phyloP scores from a whole-genome alignment of 2,797 vertebrate genomes.

The Phalanger gymnotis region DNA sequence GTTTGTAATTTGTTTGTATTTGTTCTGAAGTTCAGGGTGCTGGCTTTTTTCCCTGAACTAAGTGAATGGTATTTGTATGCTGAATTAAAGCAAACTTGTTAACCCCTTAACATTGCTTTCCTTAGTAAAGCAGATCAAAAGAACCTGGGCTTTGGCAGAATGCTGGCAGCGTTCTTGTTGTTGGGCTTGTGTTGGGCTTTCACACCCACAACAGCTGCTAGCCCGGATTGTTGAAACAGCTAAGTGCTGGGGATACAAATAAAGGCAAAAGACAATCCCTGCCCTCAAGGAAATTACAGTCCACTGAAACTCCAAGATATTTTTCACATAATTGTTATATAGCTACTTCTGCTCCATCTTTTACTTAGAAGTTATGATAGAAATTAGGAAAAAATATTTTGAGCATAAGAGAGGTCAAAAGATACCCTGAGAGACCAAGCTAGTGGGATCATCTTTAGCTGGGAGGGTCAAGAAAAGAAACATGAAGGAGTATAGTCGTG shows the following conservation, averaged over 20 bases:
- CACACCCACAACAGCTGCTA: no score
- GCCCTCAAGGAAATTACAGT: background rate
- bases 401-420: background rate
- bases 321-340: background rate
- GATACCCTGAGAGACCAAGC: background rate
- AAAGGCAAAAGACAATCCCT: background rate
- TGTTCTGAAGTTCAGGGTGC: no score
- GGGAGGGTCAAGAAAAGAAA: background rate
- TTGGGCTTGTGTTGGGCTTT: no score
- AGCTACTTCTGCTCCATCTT: background rate
- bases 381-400: background rate
- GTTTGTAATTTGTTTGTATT: no score
- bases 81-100: no score
- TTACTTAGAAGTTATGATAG: background rate
- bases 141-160: no score
- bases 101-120: no score
- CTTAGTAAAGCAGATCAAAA: no score
- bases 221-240: no score
- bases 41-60: no score
- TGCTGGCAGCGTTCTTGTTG: no score
- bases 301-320: background rate
- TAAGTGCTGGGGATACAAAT: background rate
- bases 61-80: no score
- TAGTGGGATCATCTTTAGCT: background rate
- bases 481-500: background rate